These are phyloP conservation scores for Palythoa grandiflora DNA, from an alignment of 92 coral and sea anemone genomes.

Conservation along the genomic window DNA sequence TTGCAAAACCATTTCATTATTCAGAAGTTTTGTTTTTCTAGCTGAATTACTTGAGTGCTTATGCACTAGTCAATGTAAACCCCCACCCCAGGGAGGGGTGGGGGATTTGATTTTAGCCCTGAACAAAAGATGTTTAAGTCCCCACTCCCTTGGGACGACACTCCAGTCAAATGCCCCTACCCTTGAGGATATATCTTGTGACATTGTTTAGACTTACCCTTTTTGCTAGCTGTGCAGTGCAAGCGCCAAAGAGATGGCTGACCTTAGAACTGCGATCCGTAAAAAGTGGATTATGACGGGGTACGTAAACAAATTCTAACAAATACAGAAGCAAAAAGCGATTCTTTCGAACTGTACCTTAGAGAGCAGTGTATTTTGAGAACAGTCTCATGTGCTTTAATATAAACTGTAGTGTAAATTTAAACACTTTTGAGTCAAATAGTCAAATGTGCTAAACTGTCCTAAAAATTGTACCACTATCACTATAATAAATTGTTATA, in stretches of 20 bases:
- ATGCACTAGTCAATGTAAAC: too few species aligned
- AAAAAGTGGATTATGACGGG: conserved; percentile 14
- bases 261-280: too few species aligned
- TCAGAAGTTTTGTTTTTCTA: too few species aligned
- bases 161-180: conserved; percentile 10
- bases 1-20: too few species aligned
- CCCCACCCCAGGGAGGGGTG: conserved; percentile 6
- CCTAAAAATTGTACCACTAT: conserved; percentile 9
- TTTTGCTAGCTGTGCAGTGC: too few species aligned
- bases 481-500: too few species aligned
- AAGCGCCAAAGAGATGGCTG: too few species aligned
- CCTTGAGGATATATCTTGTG: not conserved
- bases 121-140: conserved; percentile 18
- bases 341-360: not conserved
- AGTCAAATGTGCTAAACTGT: too few species aligned
- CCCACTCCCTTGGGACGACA: conserved; percentile 5
- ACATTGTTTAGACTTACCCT: too few species aligned
- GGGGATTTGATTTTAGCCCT: conserved; percentile 12
- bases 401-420: conserved; percentile 4
- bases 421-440: not conserved
- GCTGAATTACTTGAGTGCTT: too few species aligned
- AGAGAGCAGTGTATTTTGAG: conserved; percentile 16
- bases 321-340: conserved; percentile 1
- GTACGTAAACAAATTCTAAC: not conserved
- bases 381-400: not conserved